Base-by-base conservation (phyloP, 2,888 invertebrate species). In the Lepidonotus clava region DNA sequence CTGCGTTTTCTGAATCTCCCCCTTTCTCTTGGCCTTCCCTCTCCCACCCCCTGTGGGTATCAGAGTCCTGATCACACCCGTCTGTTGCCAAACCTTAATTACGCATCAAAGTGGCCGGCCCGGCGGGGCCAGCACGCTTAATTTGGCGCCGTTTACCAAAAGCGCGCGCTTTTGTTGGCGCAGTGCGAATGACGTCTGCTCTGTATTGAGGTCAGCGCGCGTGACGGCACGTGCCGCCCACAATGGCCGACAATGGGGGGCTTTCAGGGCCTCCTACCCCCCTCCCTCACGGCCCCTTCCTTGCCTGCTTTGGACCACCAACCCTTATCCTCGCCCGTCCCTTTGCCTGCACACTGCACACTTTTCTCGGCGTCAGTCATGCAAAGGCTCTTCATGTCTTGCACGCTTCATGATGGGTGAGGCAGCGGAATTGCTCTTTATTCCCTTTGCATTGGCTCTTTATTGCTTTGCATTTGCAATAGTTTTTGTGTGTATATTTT, bases 41-140 rank as follows among this genome's bases (percentile, higher is more conserved):
- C 53, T n/a, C 53, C n/a, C 53, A 53, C 21, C 21, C 53, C 53
- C 53, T n/a, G 32, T 67, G n/a, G 21, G 51, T 18, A 67, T 18
- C 32, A 28, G 76, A 38, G 76, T 18, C 36, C 38, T 36, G 76
- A 76, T 40, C 76, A 40, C 38, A 38, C 38, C 36, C 38, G 38
- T 5, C 76, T 76, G 76, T 76, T 76, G 76, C 76, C 76, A 76
- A 76, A 76, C 38, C 76, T 76, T 76, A 76, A 76, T 76, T 76
- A 76, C 76, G 76, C 38, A 36, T 76, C 76, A 76, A 76, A 76
- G 76, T 40, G 21, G 6, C 6, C 32, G 61, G 24, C n/a, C 32
- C 6, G 11, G 61, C 21, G 76, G 21, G n/a, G 40, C 14, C 40
- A 21, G 76, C 24, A 76, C 40, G 76, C 76, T 76, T 76, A 76